phyloP scores from a whole-genome alignment of 2,797 vertebrate species.

The Phalanger gymnotis region DNA sequence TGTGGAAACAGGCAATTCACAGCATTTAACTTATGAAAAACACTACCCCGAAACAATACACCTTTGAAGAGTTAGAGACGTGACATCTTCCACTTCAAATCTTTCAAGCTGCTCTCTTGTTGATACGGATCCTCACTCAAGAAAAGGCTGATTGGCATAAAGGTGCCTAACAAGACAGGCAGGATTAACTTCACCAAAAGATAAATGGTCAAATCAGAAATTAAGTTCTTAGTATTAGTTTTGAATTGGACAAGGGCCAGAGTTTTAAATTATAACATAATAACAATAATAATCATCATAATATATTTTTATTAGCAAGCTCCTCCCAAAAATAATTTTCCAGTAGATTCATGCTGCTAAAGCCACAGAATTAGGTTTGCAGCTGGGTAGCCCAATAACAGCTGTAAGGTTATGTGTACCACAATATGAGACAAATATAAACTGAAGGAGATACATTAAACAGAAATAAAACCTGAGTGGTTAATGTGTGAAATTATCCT shows the following conservation, averaged over 20 bases:
- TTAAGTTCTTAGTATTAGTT: not conserved
- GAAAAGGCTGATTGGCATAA: not conserved
- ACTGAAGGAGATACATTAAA: slow-evolving; percentile 18
- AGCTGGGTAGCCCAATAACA: not conserved
- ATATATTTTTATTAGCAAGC: slow-evolving; percentile 18
- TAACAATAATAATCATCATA: too few relatives aligned
- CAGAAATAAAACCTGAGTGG: slow-evolving; percentile 34
- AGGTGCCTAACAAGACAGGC: not conserved
- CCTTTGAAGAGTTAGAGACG: too few relatives aligned
- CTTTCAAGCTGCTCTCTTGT: not conserved
- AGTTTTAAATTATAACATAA: not conserved
- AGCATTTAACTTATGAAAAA: not conserved
- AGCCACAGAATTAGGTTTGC: not conserved
- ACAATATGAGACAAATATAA: slow-evolving; percentile 13
- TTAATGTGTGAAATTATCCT: slow-evolving; percentile 10
- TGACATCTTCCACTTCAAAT: too few relatives aligned
- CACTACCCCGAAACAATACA: not conserved
- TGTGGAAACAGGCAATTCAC: not conserved
- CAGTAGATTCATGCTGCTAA: slow-evolving; percentile 7
- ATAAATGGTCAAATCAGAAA: not conserved
- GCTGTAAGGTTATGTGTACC: not conserved
- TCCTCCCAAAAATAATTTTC: slow-evolving; percentile 26
- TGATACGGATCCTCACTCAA: not conserved
- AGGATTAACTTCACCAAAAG: not conserved
- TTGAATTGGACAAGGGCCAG: not conserved